Evolutionary conservation across 2,797 vertebrate species (phyloP), one percentile per base, ranked within the genome.

Genomic region (Pterois miles): DNA sequence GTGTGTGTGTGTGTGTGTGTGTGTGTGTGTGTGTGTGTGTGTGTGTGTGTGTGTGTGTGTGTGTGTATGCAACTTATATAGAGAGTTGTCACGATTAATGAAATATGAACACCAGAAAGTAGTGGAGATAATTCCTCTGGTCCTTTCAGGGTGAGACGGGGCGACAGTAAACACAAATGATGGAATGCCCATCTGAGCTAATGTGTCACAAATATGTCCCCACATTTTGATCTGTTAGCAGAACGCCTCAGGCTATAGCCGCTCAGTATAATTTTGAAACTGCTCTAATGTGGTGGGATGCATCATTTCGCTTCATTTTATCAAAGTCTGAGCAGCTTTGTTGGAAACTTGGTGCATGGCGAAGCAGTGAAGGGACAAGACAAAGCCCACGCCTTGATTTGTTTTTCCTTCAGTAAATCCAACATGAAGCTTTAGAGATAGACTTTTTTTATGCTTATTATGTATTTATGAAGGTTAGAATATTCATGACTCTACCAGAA

Each of bases 141-240:
- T 68, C 65, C 52, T 90, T 63, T 73, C 73, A 34, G 62, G 57
- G 73, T 36, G 56, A 85, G 64, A 83, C 60, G 40, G 78, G 74
- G 59, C 29, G 54, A 88, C 77, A 69, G 75, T 74, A 80, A 85
- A 86, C 79, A 85, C 71, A 64, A 76, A 75, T 88, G 80, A 91
- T 87, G 77, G 84, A 83, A 48, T 65, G 62, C 50, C 80, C 71
- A 71, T 86, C 79, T 84, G 80, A 89, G 84, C 79, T 79, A 83
- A 82, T 70, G 71, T 88, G 85, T 85, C 80, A 89, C 84, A 86
- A 78, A 86, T 74, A 74, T 87, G 81, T 77, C 80, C 52, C 52
- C 74, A 63, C 80, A 78, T 78, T 78, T 68, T 81, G 67, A 82
- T 83, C 65, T 82, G 81, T 82, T 67, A 50, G 64, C 50, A 43